Percentiles rank a stretch among this genome's conserved stretches.
phyloP scores from a whole-genome alignment of 2,113 vertebrate genomes.

The Trematomus loennbergii region DNA sequence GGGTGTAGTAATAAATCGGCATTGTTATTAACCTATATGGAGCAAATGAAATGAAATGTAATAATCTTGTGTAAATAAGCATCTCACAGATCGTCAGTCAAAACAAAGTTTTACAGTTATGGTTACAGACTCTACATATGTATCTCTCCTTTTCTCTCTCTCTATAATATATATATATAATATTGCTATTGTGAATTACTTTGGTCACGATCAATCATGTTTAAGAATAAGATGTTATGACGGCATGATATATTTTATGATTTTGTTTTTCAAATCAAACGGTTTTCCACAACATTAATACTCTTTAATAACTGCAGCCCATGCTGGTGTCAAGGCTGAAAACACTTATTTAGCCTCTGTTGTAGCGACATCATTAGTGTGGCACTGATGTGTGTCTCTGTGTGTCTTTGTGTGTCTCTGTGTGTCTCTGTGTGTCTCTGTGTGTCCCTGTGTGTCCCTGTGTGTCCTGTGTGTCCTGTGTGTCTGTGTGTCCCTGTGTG shows the following conservation, averaged over 20 bases:
- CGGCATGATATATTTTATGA: neutral
- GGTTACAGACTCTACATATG: too few species aligned
- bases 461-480: neutral
- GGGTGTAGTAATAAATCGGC: too few species aligned
- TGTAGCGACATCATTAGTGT: neutral
- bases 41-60: too few species aligned
- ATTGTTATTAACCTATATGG: too few species aligned
- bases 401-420: neutral
- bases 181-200: too few species aligned
- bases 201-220: too few species aligned
- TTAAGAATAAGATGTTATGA: too few species aligned
- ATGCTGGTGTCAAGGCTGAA: neutral
- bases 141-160: too few species aligned
- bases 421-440: neutral
- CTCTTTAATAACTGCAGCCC: neutral
- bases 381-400: neutral
- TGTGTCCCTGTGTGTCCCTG: neutral
- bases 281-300: neutral
- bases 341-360: neutral
- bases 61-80: too few species aligned
- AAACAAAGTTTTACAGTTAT: too few species aligned
- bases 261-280: neutral
- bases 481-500: neutral
- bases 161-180: too few species aligned
- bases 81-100: too few species aligned